phyloP scores from a whole-genome alignment of 2,113 vertebrate species.

The Recurvirostra avosetta region DNA sequence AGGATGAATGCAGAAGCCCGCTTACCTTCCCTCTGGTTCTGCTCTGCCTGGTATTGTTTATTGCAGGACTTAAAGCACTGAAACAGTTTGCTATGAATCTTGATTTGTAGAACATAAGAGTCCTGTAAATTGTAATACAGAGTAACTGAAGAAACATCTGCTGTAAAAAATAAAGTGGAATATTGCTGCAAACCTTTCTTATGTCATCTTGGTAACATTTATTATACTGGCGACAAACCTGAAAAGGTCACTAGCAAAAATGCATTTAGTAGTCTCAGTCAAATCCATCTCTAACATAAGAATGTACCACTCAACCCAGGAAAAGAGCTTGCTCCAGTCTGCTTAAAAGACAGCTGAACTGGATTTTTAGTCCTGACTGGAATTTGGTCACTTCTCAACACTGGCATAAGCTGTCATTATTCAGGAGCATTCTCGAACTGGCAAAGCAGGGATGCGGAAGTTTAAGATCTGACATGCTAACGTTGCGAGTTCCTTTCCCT shows the following conservation, averaged over 20 bases:
- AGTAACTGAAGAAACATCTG: conserved; percentile 42
- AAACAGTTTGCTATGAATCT: conserved; percentile 42
- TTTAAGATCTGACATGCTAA: not conserved
- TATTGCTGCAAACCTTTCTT: conserved; percentile 26
- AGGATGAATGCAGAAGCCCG: not conserved
- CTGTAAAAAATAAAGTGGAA: conserved; percentile 36
- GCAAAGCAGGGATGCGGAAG: not conserved
- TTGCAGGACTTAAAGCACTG: not conserved
- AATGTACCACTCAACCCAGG: not conserved
- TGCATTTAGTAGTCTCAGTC: conserved; percentile 27
- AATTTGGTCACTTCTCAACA: not conserved
- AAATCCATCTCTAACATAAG: conserved; percentile 24
- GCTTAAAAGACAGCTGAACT: not conserved
- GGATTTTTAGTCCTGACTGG: not conserved
- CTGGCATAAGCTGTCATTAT: not conserved
- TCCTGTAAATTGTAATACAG: conserved; percentile 35
- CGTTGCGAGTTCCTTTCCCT: not conserved
- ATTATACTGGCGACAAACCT: conserved; percentile 31
- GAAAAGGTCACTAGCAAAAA: conserved; percentile 63
- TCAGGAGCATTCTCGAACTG: not conserved
- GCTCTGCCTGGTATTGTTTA: conserved; percentile 35
- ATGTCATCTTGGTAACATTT: conserved; percentile 35
- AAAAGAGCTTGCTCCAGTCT: not conserved
- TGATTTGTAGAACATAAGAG: conserved; percentile 38
- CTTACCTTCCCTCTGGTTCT: conserved; percentile 26